phyloP scores from a whole-genome alignment of 2,888 invertebrate genomes.

The Meteorus cinctellus region DNA sequence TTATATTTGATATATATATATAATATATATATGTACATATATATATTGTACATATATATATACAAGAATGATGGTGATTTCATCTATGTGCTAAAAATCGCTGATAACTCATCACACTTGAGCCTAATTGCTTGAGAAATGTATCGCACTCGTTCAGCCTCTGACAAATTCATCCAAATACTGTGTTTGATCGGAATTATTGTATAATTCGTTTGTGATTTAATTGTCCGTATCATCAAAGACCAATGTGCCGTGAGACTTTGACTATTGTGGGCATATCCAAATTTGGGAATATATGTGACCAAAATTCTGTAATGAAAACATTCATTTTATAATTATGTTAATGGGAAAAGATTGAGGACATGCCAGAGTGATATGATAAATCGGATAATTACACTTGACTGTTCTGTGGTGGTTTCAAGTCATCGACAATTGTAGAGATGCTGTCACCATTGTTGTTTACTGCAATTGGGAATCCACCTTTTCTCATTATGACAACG shows the following conservation, averaged over 20 bases:
- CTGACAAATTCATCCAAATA: constrained; percentile 76
- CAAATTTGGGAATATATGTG: constrained; percentile 75
- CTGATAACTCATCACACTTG: constrained; percentile 70
- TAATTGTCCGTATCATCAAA: constrained; percentile 76
- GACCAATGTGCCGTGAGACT: constrained; percentile 75
- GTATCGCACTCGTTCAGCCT: constrained; percentile 79
- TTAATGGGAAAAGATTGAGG: background rate
- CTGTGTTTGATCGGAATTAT: constrained; percentile 76
- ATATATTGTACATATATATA: background rate
- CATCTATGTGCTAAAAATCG: constrained; percentile 39
- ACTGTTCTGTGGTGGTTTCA: constrained; percentile 70
- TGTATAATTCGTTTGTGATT: constrained; percentile 75
- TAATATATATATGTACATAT: constrained; percentile 1
- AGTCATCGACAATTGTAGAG: constrained; percentile 69
- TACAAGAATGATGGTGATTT: background rate
- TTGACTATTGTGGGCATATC: constrained; percentile 78
- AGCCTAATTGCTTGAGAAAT: constrained; percentile 78
- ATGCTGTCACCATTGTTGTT: constrained; percentile 49
- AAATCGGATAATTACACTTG: constrained; percentile 71
- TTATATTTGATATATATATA: constrained; percentile 34
- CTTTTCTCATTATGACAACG: constrained; percentile 75
- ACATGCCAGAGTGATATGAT: too few relatives aligned
- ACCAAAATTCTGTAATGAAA: constrained; percentile 76
- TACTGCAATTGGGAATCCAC: constrained; percentile 75
- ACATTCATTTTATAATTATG: background rate